Base-by-base conservation (phyloP, 1,140 invertebrate species). In the Phenacoccus solenopsis region DNA sequence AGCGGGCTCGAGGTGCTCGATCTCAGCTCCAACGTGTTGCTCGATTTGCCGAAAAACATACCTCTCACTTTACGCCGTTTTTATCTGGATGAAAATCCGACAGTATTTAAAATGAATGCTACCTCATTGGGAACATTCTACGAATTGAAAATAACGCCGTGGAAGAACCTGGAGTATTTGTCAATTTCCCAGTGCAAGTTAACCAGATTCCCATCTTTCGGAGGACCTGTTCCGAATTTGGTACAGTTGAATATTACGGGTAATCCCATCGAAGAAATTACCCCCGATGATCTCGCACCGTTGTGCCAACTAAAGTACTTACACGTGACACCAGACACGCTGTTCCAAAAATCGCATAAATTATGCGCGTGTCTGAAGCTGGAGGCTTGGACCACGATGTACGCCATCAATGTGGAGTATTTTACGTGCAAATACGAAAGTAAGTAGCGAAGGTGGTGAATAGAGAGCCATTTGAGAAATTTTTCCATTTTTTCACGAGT, bases 181-280 rank as follows among this genome's bases (percentile, higher is more conserved):
- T 5, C 59, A 24, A 25, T 64, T 10, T 3, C 22, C 25, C 1
- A 2, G 1, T 5, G 16, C 79, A 75, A 77, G 77, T 77, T 77
- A 78, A 77, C 77, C 78, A 80, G 79, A 77, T 80, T 80, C 78
- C 78, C 76, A 76, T 79, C 79, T 80, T 64, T 64, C 16, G 78
- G 78, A 78, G 78, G 79, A 79, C 76, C 77, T 75, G 80, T 74
- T 80, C 80, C 75, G 78, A 79, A 74, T 80, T 79, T 79, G 78
- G 79, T 70, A 80, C 78, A 57, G 13, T 38, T 49, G 59, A n/a
- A 25, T 67, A 75, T 76, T 13, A 56, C 24, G 9, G 21, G 20
- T 22, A 56, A 69, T n/a, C 9, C n/a, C 12, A 56, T 56, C 35
- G 35, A 69, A 57, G 69, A 27, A 69, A 56, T 38, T 25, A 69